Evolutionary conservation across 2,113 vertebrate species (phyloP), one percentile per base, ranked within the genome.

Genomic region (Columbina picui): DNA sequence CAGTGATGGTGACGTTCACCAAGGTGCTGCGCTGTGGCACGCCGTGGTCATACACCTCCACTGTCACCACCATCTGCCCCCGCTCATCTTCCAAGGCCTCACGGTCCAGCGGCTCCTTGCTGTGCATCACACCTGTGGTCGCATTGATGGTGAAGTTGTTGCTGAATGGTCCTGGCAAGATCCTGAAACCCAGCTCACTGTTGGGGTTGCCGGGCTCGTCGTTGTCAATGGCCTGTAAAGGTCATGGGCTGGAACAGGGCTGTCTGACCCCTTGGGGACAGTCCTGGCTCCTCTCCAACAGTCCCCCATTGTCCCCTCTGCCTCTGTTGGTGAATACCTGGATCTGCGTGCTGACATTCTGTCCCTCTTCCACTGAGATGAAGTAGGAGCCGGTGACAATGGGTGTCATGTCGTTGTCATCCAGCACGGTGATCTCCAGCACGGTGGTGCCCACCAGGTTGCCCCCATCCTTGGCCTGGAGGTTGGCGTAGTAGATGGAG

Each of bases 41-140:
- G 0, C 99, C 99, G 3, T 96, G 95, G 93, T 99, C 99, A 9
- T 98, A 94, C 59, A 99, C 98, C 1, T 91, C 92, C 79, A 99
- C 98, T 0, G 84, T 98, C 78, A 99, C 94, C 50, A 97, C 79
- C 12, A 99, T 97, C 43, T 65, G 96, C 9, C 99, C 99, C 0
- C 36, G 64, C 23, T 98, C 5, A 1, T 94, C 89, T 22, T 99
- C 96, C 11, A 99, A 64, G 41, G 96, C 98, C 92, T 99, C 99
- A 0, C 98, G 95, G 93, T 99, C 99, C 95, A 99, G 96, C 1
- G 80, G 83, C 22, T 71, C 95, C 0, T 8, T 81, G 94, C 97
- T 99, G 55, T 6, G 92, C 81, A 99, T 94, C 53, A 97, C 27
- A 7, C 99, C 99, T 0, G 92, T 98, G 45, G 70, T 2, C 0